phyloP scores from a whole-genome alignment of 2,113 vertebrate species.

The Stigmatopora nigra region DNA sequence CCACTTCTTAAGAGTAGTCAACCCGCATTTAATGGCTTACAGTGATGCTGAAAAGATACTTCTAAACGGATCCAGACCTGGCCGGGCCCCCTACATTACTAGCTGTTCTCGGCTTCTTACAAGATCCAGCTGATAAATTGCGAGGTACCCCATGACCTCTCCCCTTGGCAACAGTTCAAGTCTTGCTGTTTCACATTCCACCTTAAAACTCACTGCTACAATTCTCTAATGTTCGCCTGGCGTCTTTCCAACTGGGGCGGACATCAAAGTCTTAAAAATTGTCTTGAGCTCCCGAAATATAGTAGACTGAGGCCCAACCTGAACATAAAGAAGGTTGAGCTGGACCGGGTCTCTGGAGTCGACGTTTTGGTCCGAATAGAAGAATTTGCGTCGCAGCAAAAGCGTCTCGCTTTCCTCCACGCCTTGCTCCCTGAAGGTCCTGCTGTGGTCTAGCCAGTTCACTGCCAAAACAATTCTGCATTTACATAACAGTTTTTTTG shows the following conservation, averaged over 20 bases:
- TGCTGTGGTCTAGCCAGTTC: slow-evolving; percentile 96
- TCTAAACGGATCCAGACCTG: slow-evolving; percentile 2
- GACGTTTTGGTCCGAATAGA: slow-evolving; percentile 99
- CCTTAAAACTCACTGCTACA: neutral
- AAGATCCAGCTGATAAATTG: slow-evolving; percentile 5
- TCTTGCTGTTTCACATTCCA: neutral
- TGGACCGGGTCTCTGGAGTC: slow-evolving; percentile 96
- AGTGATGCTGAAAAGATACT: neutral
- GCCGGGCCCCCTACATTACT: neutral
- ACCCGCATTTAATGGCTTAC: slow-evolving; percentile 1
- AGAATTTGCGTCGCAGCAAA: slow-evolving; percentile 90
- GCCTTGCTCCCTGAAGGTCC: slow-evolving; percentile 93
- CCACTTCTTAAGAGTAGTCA: neutral
- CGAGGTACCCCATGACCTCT: slow-evolving; percentile 2
- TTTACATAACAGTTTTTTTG: too few species aligned
- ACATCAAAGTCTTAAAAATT: neutral
- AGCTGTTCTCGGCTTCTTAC: slow-evolving; percentile 4
- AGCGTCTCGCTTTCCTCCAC: slow-evolving; percentile 92
- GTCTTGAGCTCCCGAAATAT: neutral
- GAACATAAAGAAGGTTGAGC: slow-evolving; percentile 95
- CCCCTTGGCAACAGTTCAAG: neutral
- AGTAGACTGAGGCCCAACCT: slow-evolving; percentile 67
- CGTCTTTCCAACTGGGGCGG: neutral
- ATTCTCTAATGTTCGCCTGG: neutral
- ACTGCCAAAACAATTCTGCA: slow-evolving; percentile 62